These are phyloP conservation scores for Orycteropus afer DNA, from an alignment of 2,113 vertebrate species.

Conservation along the genomic window DNA sequence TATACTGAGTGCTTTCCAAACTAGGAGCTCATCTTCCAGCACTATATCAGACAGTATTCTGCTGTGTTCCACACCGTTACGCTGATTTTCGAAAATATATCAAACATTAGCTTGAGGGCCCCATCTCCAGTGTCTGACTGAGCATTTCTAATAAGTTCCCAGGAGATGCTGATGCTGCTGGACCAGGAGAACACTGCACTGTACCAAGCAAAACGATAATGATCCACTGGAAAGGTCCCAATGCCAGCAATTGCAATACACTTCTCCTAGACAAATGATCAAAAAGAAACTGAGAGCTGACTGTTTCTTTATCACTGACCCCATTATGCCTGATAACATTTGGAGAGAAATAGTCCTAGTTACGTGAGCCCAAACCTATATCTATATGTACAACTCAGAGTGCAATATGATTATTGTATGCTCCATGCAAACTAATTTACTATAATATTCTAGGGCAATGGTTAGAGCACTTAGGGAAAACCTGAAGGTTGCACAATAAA, in stretches of 20 bases:
- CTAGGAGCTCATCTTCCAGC: no score
- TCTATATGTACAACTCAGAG: background rate
- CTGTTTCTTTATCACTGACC: slow-evolving; percentile 30
- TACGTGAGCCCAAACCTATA: slow-evolving; percentile 38
- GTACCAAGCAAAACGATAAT: background rate
- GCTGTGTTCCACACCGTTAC: background rate
- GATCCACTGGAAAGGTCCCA: slow-evolving; percentile 16
- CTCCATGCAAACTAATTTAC: background rate
- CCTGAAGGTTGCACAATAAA: slow-evolving; percentile 29
- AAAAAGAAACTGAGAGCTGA: slow-evolving; percentile 35
- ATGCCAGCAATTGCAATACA: slow-evolving; percentile 5
- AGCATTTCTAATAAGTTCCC: slow-evolving; percentile 12
- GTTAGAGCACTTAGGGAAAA: slow-evolving; percentile 41
- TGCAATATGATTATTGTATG: background rate
- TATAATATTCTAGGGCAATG: background rate
- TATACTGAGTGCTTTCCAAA: background rate
- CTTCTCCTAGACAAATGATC: slow-evolving; percentile 37
- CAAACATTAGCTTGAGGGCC: background rate
- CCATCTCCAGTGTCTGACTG: no score
- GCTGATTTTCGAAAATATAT: background rate
- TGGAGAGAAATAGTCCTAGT: background rate
- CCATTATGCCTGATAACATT: slow-evolving; percentile 37
- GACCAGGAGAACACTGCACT: background rate
- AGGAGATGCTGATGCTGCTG: background rate
- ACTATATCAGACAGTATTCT: no score